A percentile compares a stretch with the other conserved stretches of the same genome.
These are phyloP conservation scores for Peromyscus aztecus DNA, from an alignment of 2,797 vertebrate genomes.

Conservation along the genomic window DNA sequence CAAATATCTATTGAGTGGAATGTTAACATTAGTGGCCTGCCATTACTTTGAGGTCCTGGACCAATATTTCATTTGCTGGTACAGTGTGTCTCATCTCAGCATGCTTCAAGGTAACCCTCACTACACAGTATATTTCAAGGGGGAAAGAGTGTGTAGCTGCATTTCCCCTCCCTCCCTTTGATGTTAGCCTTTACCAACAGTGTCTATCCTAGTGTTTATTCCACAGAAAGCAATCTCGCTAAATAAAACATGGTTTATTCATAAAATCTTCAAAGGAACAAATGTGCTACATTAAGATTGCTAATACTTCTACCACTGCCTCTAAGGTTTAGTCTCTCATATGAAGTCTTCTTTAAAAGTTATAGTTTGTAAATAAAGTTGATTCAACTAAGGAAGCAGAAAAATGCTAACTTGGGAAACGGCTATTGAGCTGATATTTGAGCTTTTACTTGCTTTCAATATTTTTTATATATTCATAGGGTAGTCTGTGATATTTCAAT, in stretches of 20 bases:
- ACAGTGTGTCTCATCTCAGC: neutral
- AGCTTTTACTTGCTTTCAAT: neutral
- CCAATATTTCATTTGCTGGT: neutral
- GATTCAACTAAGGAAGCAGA: neutral
- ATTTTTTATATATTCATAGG: neutral
- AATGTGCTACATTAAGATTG: neutral
- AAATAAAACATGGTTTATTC: conserved; percentile 19
- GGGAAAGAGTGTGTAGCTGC: neutral
- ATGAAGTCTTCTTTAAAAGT: conserved; percentile 47
- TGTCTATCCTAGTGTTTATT: neutral
- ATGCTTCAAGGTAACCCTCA: conserved; percentile 17
- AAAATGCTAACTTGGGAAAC: neutral
- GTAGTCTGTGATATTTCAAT: neutral
- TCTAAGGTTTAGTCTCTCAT: conserved; percentile 26
- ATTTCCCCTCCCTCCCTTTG: neutral
- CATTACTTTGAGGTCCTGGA: neutral
- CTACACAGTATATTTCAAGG: neutral
- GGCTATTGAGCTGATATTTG: neutral
- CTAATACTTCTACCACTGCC: neutral
- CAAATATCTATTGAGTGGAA: conserved; percentile 5
- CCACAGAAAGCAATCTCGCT: neutral
- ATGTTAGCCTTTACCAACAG: conserved; percentile 24
- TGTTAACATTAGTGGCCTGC: neutral
- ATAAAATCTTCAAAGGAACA: conserved; percentile 48
- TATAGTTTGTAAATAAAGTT: neutral